Percentiles rank a stretch among this genome's conserved stretches.
phyloP scores from a whole-genome alignment of 2,888 invertebrate genomes.

The Meiosimyza decipiens region DNA sequence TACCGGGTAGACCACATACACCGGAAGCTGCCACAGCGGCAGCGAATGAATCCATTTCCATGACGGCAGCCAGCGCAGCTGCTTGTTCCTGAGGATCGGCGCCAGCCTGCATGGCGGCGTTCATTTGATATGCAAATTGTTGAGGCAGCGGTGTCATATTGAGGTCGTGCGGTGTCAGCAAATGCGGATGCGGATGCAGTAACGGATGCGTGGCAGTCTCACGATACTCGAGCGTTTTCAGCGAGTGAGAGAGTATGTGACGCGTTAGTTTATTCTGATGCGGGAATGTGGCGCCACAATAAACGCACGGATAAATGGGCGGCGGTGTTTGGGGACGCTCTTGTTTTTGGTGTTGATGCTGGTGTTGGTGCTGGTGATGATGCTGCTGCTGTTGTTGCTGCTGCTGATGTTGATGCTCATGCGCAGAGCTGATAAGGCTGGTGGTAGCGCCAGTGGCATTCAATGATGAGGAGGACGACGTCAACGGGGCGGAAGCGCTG shows the following conservation, averaged over 20 bases:
- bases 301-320: slow-evolving; percentile 83
- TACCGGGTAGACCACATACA: slow-evolving; percentile 50
- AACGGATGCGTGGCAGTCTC: slow-evolving; percentile 72
- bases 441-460: slow-evolving; percentile 17
- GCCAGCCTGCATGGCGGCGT: slow-evolving; percentile 60
- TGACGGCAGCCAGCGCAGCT: slow-evolving; percentile 59
- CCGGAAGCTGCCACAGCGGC: slow-evolving; percentile 57
- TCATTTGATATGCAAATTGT: slow-evolving; percentile 67
- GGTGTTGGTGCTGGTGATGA: slow-evolving; percentile 20
- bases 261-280: slow-evolving; percentile 92
- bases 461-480: slow-evolving; percentile 42
- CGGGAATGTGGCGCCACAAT: slow-evolving; percentile 89
- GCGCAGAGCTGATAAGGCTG: slow-evolving; percentile 6
- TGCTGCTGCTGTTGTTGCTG: slow-evolving; percentile 27
- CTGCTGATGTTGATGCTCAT: not conserved
- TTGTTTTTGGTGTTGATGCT: slow-evolving; percentile 31
- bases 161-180: slow-evolving; percentile 60
- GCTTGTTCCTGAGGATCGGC: slow-evolving; percentile 62
- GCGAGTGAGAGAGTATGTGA: slow-evolving; percentile 88
- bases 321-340: slow-evolving; percentile 52
- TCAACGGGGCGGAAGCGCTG: slow-evolving; percentile 40
- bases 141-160: slow-evolving; percentile 60
- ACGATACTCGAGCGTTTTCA: slow-evolving; percentile 88
- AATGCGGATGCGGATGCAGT: slow-evolving; percentile 71
- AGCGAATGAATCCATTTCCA: slow-evolving; percentile 57